Evolutionary conservation across 2,888 invertebrate species (phyloP).

Genomic region (Atrina japonica): DNA sequence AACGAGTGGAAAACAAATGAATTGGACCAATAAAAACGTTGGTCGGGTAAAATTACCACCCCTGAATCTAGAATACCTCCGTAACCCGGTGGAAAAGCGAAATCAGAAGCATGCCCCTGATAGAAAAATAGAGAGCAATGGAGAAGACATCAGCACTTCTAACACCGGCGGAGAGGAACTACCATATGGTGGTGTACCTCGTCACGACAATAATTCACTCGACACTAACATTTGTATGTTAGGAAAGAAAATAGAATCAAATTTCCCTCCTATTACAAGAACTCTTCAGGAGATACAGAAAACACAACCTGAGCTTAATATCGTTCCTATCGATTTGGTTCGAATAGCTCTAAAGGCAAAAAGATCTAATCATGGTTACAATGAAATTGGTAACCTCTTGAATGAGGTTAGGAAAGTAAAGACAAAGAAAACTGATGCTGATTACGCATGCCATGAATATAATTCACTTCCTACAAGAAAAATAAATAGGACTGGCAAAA

Average conservation of each 20-base stretch:
- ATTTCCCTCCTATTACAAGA: neutral
- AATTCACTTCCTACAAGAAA: conserved; percentile 5
- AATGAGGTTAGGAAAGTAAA: neutral
- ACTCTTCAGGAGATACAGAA: neutral
- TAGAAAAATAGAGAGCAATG: neutral
- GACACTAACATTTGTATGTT: neutral
- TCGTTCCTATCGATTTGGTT: conserved; percentile 20
- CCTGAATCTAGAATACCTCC: conserved; percentile 2
- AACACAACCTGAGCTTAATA: neutral
- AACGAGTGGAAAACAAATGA: neutral
- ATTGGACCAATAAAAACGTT: conserved; percentile 13
- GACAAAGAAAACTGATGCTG: neutral
- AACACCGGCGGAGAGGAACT: neutral
- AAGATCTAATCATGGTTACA: conserved; percentile 1
- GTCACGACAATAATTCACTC: neutral
- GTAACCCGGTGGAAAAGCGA: neutral
- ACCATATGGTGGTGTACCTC: neutral
- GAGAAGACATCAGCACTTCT: neutral
- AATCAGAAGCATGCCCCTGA: neutral
- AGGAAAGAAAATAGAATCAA: conserved; percentile 1
- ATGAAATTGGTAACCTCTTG: neutral
- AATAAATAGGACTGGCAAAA: neutral
- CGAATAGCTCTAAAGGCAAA: conserved; percentile 7
- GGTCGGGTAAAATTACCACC: conserved; percentile 14
- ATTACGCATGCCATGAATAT: neutral